Evolutionary conservation across 2,888 invertebrate genomes (phyloP).

Genomic region (Temnothorax unifasciatus): DNA sequence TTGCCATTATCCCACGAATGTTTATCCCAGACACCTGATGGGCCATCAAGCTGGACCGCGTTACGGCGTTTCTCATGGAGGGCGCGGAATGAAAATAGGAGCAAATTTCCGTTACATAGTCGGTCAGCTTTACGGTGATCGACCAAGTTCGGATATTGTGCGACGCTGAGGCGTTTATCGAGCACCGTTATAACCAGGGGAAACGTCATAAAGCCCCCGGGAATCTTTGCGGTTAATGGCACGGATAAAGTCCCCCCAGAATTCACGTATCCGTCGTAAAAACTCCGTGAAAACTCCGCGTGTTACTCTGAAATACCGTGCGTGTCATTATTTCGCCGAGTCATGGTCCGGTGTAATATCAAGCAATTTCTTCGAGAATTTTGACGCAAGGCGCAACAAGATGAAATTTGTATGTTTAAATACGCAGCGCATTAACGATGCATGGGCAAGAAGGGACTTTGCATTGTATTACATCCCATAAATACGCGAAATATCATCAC

Average conservation of each 20-base stretch:
- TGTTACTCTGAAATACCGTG: slow-evolving; percentile 9
- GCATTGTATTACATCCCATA: neutral
- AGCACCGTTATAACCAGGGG: slow-evolving; percentile 33
- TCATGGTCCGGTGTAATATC: slow-evolving; percentile 16
- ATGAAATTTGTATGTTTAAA: slow-evolving; percentile 40
- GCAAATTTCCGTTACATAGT: slow-evolving; percentile 48
- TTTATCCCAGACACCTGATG: neutral
- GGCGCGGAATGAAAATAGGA: slow-evolving; percentile 44
- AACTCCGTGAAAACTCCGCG: slow-evolving; percentile 56
- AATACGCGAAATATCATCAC: slow-evolving; percentile 45
- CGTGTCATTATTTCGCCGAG: neutral
- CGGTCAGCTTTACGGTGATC: slow-evolving; percentile 49
- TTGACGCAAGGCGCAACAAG: neutral
- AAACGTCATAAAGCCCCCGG: slow-evolving; percentile 45
- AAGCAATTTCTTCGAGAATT: slow-evolving; percentile 60
- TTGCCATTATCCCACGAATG: slow-evolving; percentile 24
- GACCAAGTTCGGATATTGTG: slow-evolving; percentile 50
- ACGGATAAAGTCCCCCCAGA: slow-evolving; percentile 32
- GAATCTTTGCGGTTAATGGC: slow-evolving; percentile 43
- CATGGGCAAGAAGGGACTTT: slow-evolving; percentile 16
- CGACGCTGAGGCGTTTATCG: slow-evolving; percentile 40
- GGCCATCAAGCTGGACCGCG: slow-evolving; percentile 1
- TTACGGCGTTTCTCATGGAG: neutral
- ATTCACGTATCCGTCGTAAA: slow-evolving; percentile 57
- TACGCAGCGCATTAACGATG: neutral